Base-by-base conservation (phyloP, 2,797 vertebrate species). In the Varecia variegata region DNA sequence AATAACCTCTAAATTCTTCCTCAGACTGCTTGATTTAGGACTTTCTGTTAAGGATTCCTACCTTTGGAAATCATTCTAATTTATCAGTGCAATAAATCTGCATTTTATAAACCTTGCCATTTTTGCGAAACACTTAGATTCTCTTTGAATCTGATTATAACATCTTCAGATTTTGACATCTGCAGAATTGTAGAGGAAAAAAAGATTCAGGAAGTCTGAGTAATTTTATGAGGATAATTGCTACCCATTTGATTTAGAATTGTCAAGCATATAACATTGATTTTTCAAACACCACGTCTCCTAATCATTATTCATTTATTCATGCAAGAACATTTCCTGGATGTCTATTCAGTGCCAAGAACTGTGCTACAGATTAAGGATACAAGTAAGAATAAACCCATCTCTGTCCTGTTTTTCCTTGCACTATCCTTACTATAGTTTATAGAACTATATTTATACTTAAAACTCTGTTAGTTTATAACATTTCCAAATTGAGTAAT, bases 151-250 rank as follows among this genome's bases (percentile, higher is more conserved):
- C 17, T 11, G 27, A 93, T 77, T 81, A 27, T 76, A 68, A 62
- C 65, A 40, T 83, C 58, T 93, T 96, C 25, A 35, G 13, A 90
- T 89, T 91, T 84, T 94, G 87, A 89, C 71, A 83, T 88, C 38
- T 95, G 43, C 15, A 67, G 25, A 83, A 70, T 5, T 47, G 8
- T 47, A 70, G n/a, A 27, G 15, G 65, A 82, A 92, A 32, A 85
- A 65, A 83, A 60, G 27, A 32, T 3, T 80, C 45, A 71, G 27
- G 50, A 86, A 87, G 47, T 88, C 50, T 77, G 70, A 67, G 25
- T 50, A 86, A 54, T 94, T 93, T 88, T 67, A 60, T 91, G 27
- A 93, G 58, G 38, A 92, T 86, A 96, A 71, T 97, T 88, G 62
- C n/a, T 91, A 83, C 5, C n/a, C 17, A 60, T 54, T 88, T 96